A percentile compares a stretch with the other conserved stretches of the same genome.
phyloP scores from a whole-genome alignment of 1,140 invertebrate species.

The Tyrophagus putrescentiae region DNA sequence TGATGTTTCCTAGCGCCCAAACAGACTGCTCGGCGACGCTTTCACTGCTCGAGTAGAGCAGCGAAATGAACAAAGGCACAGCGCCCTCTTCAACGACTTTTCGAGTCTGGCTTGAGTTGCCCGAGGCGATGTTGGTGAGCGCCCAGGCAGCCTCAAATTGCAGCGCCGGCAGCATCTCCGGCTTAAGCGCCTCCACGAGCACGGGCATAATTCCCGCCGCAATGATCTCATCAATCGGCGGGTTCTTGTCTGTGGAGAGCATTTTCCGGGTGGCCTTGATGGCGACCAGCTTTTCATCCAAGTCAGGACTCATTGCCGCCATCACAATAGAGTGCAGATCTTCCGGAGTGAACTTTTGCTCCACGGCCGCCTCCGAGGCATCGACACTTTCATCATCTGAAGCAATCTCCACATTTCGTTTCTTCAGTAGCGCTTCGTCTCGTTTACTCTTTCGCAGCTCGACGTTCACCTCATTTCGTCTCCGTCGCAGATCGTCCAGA shows the following conservation, averaged over 20 bases:
- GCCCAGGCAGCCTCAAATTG: conserved; percentile 99
- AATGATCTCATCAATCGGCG: conserved; percentile 83
- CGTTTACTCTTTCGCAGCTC: conserved; percentile 81
- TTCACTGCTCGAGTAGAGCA: conserved; percentile 63
- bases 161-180: conserved; percentile 59
- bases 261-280: conserved; percentile 69
- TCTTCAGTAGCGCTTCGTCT: conserved; percentile 87
- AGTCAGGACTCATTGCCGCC: conserved; percentile 46
- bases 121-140: conserved; percentile 90
- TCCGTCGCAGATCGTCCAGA: conserved; percentile 57
- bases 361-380: conserved; percentile 39
- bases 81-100: conserved; percentile 86
- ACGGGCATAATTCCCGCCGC: conserved; percentile 66
- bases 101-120: conserved; percentile 80
- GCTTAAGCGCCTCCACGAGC: conserved; percentile 58
- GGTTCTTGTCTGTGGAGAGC: conserved; percentile 75
- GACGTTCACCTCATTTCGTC: conserved; percentile 68
- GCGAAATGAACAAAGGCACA: conserved; percentile 73
- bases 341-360: conserved; percentile 28
- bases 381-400: conserved; percentile 40
- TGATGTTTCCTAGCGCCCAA: conserved; percentile 59
- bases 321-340: conserved; percentile 32
- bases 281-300: conserved; percentile 45
- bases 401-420: conserved; percentile 57
- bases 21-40: conserved; percentile 67